Evolutionary conservation across 1,140 invertebrate genomes (phyloP), one percentile per base, ranked within the genome.

Genomic region (Goniozus legneri): DNA sequence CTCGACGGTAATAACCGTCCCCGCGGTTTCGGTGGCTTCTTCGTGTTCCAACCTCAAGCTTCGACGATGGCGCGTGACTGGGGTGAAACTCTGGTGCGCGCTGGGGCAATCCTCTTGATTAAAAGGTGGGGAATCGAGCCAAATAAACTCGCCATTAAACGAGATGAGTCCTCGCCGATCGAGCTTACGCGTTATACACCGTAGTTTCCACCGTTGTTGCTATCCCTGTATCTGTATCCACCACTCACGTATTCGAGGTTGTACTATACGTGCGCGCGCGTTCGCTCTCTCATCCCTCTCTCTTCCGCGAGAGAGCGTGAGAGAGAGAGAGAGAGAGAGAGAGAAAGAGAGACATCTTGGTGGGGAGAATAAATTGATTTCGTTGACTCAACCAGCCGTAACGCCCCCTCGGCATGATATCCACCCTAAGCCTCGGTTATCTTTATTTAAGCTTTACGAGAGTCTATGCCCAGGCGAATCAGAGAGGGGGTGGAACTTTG

Each of bases 341-440:
- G 22, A 43, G 33, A 44, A 48, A 56, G 50, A 50, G 47, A 54
- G 49, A 52, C 51, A 27, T 50, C 33, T 37, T 24, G 46, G 62
- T 58, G 58, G 68, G 62, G 62, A 66, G 69, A 73, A 73, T 75
- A 75, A 75, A 73, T 75, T 75, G 73, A 75, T 75, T 75, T 67
- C 70, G 70, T 73, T 68, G 71, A 75, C 54, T 75, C 69, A 73
- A 75, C 64, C 67, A 69, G 65, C 62, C 69, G 69, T 69, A 73
- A 75, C 71, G 67, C 67, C 72, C 69, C 67, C 65, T 69, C 65
- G 62, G 62, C 65, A 58, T 68, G 69, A 73, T 73, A 73, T 73
- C 71, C 73, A 69, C 65, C 56, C 70, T 73, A 69, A 69, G 67
- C 66, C 63, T 63, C 62, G 60, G 73, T 75, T 74, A 75, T 75